Evolutionary conservation across 2,888 invertebrate species (phyloP), one percentile per base, ranked within the genome.

Genomic region (Miltochrista miniata): DNA sequence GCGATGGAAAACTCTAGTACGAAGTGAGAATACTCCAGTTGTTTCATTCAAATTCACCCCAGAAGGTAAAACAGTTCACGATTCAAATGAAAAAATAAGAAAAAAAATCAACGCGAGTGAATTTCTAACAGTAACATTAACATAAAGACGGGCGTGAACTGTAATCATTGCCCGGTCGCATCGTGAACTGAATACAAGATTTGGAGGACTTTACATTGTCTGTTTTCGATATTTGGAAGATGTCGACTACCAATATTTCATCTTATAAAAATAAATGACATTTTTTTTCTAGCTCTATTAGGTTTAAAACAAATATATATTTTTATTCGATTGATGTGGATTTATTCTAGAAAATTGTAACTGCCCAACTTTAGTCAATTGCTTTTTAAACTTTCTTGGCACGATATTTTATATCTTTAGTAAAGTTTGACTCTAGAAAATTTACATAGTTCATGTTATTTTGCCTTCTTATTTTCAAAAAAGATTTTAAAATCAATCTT

Each of bases 31-130:
- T 14, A 4, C 15, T 37, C 5, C 34, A 9, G 29, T 31, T 8
- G 2, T 18, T 37, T 36, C n/a, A 12, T 51, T 15, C 35, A 24
- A 14, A 45, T 38, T 35, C 44, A 31, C 24, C 30, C 44, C 30
- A 48, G 44, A 31, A 40, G 44, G 47, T 38, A 47, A 56, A 58
- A 53, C 47, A 61, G 51, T 51, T 39, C 13, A 57, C 49, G 58
- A 47, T 56, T 58, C 52, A 58, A 65, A 58, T 68, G 75, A 77
- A 51, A 51, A 45, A 40, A 37, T 7, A 36, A 38, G 11, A 24
- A 60, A 64, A 54, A 69, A 81, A 86, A 83, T 82, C 82, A 81
- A 82, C 75, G 80, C 80, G 81, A 84, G 81, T 83, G 83, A 86
- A 86, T 81, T 83, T 79, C 79, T 75, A 75, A 68, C 78, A 67